Base-by-base conservation (phyloP, 2,113 vertebrate species). In the Ochotona princeps region DNA sequence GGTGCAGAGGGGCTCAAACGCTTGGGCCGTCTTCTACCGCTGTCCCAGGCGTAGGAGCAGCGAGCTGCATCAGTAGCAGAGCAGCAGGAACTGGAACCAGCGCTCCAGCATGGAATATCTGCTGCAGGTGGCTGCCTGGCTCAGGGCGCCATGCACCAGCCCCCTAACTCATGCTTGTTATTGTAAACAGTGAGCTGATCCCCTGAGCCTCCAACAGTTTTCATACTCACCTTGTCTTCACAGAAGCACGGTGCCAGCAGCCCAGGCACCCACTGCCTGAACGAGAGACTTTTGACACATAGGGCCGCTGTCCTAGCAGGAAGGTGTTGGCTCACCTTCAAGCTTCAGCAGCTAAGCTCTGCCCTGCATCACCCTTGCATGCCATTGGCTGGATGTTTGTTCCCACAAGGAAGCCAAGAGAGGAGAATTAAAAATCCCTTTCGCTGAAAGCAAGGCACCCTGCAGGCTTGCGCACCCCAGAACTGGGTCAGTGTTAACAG, bases 321-420 rank as follows among this genome's bases (percentile, higher is more conserved):
- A 94, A 44, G 30, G 15, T 20, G 14, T 38, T 65, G 30, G 28
- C 28, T 25, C 5, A 10, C 10, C 18, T 25, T 61, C 23, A 74
- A 35, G 47, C 80, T 51, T 47, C 54, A 35, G 28, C 18, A 81
- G 49, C 15, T 38, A 65, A 83, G 8, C 4, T 23, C 30, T 47
- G 10, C 57, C 23, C 92, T 83, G 49, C 89, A 80, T 75, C 66
- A 12, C 30, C 76, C 12, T 67, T 81, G 67, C 54, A 54, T 78
- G n/a, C 65, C 83, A 63, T 66, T 47, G 78, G 63, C 74, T 86
- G 69, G 76, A 85, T 67, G 23, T 72, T 86, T 87, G 20, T 72
- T 91, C 61, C 35, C 15, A 20, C 28, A 11, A 92, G 87, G 54
- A 67, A 79, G 38, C 49, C 57, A 73, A 66, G 38, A 51, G 66